Evolutionary conservation across 2,888 invertebrate genomes (phyloP), one percentile per base, ranked within the genome.

Genomic region (Tipula helvola): DNA sequence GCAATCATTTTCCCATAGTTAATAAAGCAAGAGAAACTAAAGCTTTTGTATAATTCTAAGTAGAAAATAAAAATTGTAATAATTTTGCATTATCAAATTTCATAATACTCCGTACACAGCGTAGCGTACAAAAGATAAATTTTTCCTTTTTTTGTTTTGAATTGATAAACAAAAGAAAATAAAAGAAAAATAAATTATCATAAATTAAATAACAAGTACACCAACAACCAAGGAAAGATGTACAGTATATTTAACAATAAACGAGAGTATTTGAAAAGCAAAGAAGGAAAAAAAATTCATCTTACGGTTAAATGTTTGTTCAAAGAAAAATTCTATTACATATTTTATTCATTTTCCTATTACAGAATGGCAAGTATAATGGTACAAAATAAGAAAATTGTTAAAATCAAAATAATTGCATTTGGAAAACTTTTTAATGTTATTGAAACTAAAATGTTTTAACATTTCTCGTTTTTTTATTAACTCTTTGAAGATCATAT

Each of bases 341-440:
- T n/a, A 71, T 71, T 71, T 71, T 71, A 18, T 71, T 71, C 71
- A 71, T 71, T 71, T 71, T 71, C 71, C 28, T 52, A 52, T 57
- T 39, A 57, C 2, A 57, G 52, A 57, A 57, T 18, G 16, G 16
- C 4, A 71, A 71, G 8, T n/a, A 71, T 71, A 12, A 71, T 28
- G 13, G 28, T 1, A 71, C 71, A 28, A 18, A 71, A 71, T 71
- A 71, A 71, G 71, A 71, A 71, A 71, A 71, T 71, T 71, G 71
- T 71, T 71, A 71, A 71, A 71, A 71, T 71, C 71, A 71, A 71
- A 71, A 71, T 71, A 71, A 71, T 71, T 71, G 71, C 71, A 71
- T 71, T 71, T 71, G 10, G 12, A 18, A 28, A 71, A 71, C 71
- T 71, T 71, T 71, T 71, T 71, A 71, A 71, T 71, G 71, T 71